Conservation (phyloP, 2,797 vertebrate genomes). For the Myotis planiceps region DNA sequence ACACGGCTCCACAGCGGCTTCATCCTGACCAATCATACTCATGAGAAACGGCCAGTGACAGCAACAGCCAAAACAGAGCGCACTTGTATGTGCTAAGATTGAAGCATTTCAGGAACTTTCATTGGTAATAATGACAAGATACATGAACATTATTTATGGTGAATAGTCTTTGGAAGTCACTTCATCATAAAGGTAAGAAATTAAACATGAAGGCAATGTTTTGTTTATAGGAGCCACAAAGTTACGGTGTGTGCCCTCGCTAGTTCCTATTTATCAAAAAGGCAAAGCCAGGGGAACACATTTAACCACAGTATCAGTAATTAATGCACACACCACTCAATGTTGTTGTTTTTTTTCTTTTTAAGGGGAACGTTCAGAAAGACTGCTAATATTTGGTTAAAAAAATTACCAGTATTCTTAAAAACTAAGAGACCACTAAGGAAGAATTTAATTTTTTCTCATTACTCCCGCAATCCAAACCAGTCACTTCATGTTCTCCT, state of each 20-base stretch:
- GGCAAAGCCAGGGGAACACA: neutral
- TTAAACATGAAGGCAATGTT: neutral
- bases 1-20: neutral
- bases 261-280: neutral
- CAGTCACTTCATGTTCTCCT: neutral
- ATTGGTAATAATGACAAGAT: neutral
- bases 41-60: neutral
- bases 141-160: neutral
- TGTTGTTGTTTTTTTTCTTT: conserved; percentile 53
- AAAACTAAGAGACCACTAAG: conserved; percentile 33
- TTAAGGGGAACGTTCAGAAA: conserved; percentile 62
- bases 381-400: conserved; percentile 53
- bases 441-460: conserved; percentile 49
- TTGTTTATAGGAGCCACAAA: neutral
- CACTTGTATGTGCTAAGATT: neutral
- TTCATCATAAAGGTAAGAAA: neutral
- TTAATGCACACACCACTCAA: conserved; percentile 70
- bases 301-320: conserved; percentile 72
- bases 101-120: neutral
- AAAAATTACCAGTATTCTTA: neutral
- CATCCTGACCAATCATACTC: neutral
- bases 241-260: neutral
- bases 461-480: neutral
- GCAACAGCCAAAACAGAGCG: neutral
- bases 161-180: neutral